Percentiles rank a stretch among this genome's conserved stretches.
phyloP scores from a whole-genome alignment of 2,888 invertebrate genomes.

The Drosophila percnosoma region DNA sequence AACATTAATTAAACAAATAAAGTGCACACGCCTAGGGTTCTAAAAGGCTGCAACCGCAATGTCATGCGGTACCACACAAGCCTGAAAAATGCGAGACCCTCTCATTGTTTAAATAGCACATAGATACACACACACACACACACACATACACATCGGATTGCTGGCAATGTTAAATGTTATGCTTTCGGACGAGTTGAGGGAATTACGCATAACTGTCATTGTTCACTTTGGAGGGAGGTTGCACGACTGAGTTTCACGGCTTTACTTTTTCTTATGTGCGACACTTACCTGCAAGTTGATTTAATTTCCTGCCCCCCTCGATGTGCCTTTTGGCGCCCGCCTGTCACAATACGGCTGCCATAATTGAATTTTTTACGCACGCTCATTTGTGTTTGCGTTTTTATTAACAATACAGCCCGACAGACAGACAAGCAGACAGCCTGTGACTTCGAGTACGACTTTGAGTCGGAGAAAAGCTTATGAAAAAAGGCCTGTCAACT shows the following conservation, averaged over 20 bases:
- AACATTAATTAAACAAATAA: conserved; percentile 79
- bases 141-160: conserved; percentile 11
- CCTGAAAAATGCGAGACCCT: conserved; percentile 51
- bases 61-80: conserved; percentile 49
- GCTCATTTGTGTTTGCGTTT: conserved; percentile 80
- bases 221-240: conserved; percentile 35
- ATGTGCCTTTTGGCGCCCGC: conserved; percentile 40
- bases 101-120: conserved; percentile 45
- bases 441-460: conserved; percentile 2
- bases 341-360: conserved; percentile 46
- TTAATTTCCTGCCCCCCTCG: conserved; percentile 59
- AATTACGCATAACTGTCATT: conserved; percentile 72
- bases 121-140: conserved; percentile 11
- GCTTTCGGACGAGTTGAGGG: conserved; percentile 31
- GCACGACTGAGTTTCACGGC: conserved; percentile 13
- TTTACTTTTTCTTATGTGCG: conserved; percentile 32
- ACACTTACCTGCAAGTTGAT: conserved; percentile 68
- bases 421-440: conserved; percentile 37
- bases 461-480: conserved; percentile 46
- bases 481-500: conserved; percentile 71
- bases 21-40: conserved; percentile 65
- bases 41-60: conserved; percentile 61
- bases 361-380: conserved; percentile 80
- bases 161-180: conserved; percentile 48
- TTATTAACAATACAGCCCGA: conserved; percentile 69